A percentile compares a stretch with the other conserved stretches of the same genome.
Conservation (phyloP, 2,888 invertebrate genomes). For the Polydrusus cervinus region DNA sequence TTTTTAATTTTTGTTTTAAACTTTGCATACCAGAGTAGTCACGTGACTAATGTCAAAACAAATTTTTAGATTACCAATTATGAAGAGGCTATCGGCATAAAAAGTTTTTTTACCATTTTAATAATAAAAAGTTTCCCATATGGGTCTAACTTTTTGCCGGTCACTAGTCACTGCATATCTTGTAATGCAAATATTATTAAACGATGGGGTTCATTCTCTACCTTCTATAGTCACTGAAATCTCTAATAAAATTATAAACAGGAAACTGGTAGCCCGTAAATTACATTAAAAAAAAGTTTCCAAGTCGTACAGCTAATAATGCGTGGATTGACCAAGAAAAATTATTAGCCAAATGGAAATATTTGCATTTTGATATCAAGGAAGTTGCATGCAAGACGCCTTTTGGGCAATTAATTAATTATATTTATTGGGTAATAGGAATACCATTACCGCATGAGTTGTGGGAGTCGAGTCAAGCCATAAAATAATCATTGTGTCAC, state of each 20-base stretch:
- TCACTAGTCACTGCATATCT: too few relatives aligned
- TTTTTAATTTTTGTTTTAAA: too few relatives aligned
- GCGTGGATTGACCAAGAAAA: constrained; percentile 47
- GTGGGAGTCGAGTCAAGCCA: constrained; percentile 16
- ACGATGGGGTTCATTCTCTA: too few relatives aligned
- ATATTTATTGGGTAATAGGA: constrained; percentile 52
- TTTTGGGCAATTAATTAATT: constrained; percentile 49
- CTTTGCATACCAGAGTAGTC: too few relatives aligned
- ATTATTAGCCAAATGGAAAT: constrained; percentile 47
- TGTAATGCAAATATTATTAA: too few relatives aligned
- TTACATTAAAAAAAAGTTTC: constrained; percentile 25
- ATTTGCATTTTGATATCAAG: constrained; percentile 53
- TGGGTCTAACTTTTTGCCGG: too few relatives aligned
- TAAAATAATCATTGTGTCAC: constrained; percentile 18
- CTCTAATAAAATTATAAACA: not conserved
- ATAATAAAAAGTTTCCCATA: too few relatives aligned
- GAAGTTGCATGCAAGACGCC: constrained; percentile 50
- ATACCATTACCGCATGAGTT: constrained; percentile 45
- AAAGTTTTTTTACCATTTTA: too few relatives aligned
- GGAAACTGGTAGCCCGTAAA: constrained; percentile 18
- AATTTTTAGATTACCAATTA: too few relatives aligned
- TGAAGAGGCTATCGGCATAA: too few relatives aligned
- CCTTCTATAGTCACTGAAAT: too few relatives aligned
- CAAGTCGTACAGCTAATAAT: constrained; percentile 33
- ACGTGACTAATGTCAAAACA: too few relatives aligned